Evolutionary conservation across 2,888 invertebrate genomes (phyloP).

Genomic region (Thymelicus sylvestris): DNA sequence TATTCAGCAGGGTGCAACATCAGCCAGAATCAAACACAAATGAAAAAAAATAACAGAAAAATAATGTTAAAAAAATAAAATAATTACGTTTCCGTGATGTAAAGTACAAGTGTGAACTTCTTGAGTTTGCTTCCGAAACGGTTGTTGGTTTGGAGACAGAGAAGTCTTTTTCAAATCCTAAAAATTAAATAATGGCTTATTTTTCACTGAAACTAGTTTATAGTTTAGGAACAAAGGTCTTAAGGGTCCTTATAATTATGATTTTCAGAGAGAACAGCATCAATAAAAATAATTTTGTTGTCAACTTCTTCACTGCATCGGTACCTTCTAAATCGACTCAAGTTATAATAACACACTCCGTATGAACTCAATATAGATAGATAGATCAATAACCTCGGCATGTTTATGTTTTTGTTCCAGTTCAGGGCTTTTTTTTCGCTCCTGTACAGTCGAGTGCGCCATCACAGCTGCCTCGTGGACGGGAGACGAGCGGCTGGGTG

Average conservation of each 20-base stretch:
- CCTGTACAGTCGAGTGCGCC: conserved; percentile 42
- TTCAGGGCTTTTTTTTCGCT: conserved; percentile 51
- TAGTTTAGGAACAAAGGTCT: too few species aligned
- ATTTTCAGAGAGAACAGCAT: too few species aligned
- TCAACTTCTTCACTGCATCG: too few species aligned
- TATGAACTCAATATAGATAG: neutral
- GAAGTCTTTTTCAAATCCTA: conserved; percentile 61
- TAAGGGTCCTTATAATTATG: too few species aligned
- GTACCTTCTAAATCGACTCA: too few species aligned
- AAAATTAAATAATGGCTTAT: conserved; percentile 28
- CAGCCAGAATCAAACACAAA: neutral
- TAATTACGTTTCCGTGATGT: conserved; percentile 56
- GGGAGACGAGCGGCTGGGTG: conserved; percentile 54
- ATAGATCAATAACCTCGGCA: conserved; percentile 47
- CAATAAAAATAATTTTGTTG: too few species aligned
- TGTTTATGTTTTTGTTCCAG: conserved; percentile 50
- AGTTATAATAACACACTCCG: too few species aligned
- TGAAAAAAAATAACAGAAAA: neutral
- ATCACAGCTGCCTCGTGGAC: conserved; percentile 46
- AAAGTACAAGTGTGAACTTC: conserved; percentile 63
- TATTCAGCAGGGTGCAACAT: too few species aligned
- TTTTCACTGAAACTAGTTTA: too few species aligned
- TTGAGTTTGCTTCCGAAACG: conserved; percentile 55
- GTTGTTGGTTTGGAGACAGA: conserved; percentile 52
- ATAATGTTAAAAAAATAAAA: conserved; percentile 38